These are phyloP conservation scores for Morelia viridis DNA, from an alignment of 2,797 vertebrate genomes.

Conservation along the genomic window DNA sequence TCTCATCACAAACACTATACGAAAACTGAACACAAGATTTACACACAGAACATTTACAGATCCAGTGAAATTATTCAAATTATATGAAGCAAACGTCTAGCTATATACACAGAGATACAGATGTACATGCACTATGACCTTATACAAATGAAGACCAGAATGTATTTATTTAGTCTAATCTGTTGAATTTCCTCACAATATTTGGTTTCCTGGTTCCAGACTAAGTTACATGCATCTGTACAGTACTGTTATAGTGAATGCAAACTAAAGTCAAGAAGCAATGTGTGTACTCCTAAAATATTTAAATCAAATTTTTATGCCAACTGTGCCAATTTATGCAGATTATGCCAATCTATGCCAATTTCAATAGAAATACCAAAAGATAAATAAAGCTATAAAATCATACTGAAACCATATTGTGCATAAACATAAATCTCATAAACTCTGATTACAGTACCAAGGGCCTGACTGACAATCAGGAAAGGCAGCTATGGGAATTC, in stretches of 20 bases:
- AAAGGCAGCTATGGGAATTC: not conserved
- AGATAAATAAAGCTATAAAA: conserved; percentile 4
- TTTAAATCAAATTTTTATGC: not conserved
- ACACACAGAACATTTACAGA: not conserved
- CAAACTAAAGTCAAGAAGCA: not conserved
- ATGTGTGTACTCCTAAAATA: not conserved
- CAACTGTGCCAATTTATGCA: not conserved
- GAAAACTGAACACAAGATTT: not conserved
- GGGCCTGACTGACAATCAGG: not conserved
- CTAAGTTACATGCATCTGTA: not conserved
- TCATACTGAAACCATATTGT: conserved; percentile 6
- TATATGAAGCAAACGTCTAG: not conserved
- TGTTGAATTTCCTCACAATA: not conserved
- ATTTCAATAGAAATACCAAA: not conserved
- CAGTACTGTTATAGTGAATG: not conserved
- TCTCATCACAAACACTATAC: not conserved
- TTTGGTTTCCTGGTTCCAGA: not conserved
- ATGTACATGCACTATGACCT: not conserved
- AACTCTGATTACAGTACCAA: not conserved
- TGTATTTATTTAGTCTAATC: not conserved
- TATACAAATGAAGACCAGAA: not conserved
- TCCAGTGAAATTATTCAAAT: not conserved
- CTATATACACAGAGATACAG: not conserved
- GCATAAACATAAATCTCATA: not conserved
- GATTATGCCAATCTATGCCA: not conserved